Evolutionary conservation across 2,888 invertebrate genomes (phyloP).

Genomic region (Rhagonycha fulva): DNA sequence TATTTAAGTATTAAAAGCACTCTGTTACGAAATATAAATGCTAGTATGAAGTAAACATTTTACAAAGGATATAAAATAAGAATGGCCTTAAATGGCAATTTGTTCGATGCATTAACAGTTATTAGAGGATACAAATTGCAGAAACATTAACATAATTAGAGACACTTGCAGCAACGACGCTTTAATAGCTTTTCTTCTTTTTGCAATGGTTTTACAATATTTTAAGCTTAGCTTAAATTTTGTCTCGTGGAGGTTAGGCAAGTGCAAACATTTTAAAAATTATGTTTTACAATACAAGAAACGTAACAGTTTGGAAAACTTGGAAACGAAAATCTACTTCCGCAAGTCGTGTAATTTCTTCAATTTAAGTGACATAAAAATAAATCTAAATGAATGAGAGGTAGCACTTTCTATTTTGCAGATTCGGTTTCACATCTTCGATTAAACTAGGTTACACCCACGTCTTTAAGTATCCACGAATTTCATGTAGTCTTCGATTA

Average conservation of each 20-base stretch:
- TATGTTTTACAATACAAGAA: background rate
- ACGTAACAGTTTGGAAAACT: background rate
- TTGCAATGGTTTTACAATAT: background rate
- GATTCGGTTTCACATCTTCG: conserved; percentile 35
- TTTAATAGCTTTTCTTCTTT: background rate
- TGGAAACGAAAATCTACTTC: conserved; percentile 30
- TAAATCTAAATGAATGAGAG: conserved; percentile 37
- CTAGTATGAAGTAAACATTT: background rate
- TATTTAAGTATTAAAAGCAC: background rate
- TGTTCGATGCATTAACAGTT: background rate
- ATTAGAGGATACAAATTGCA: background rate
- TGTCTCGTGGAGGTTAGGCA: background rate
- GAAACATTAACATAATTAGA: background rate
- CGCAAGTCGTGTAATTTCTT: conserved; percentile 33
- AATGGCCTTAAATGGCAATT: background rate
- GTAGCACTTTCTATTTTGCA: conserved; percentile 44
- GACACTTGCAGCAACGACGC: background rate
- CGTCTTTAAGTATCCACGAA: conserved; percentile 33
- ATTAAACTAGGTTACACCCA: conserved; percentile 40
- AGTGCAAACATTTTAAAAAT: background rate
- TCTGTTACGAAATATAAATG: background rate
- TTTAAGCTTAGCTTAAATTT: background rate
- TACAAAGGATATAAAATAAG: background rate
- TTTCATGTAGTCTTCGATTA: conserved; percentile 31
- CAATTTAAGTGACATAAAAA: conserved; percentile 38